Evolutionary conservation across 2,888 invertebrate genomes (phyloP), one percentile per base, ranked within the genome.

Genomic region (Noctua janthe): DNA sequence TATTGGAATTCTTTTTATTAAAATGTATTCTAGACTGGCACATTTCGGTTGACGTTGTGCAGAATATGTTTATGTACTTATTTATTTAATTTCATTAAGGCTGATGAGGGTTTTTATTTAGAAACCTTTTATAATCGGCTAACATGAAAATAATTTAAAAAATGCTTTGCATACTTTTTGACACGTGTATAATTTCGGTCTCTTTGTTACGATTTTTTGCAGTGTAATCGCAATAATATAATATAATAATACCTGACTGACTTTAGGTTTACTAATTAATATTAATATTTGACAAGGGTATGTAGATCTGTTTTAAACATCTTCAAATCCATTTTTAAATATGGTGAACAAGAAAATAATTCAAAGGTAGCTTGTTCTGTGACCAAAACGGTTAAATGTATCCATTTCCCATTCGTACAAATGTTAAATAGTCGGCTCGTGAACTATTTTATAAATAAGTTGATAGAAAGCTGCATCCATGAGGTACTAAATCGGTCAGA

Each of bases 1-100:
- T 85, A 85, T 84, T 84, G 84, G 70, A 81, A 86, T 71, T 85
- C 78, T 83, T 83, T 71, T 78, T 87, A 83, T 73, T 71, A 83
- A 85, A 77, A 85, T 79, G 23, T 74, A 79, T 85, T 87, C 78
- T 83, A 73, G 56, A 59, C 51, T 54, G 29, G 64, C 62, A 71
- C 71, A 66, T 79, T 81, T 74, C 71, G 64, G 74, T 71, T 54
- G 87, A 78, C 81, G 86, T 49, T 84, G 74, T 72, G 39, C 54
- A 29, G 15, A 67, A 62, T 56, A 56, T 49, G 29, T 35, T 71
- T 75, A 62, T 56, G 4, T 29, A 29, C 23, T n/a, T 77, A 54
- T 75, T 77, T 82, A 74, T 80, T 82, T 83, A n/a, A 74, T 76
- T 76, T 82, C 2, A 67, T 66, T 62, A 29, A 62, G n/a, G n/a